Evolutionary conservation across 2,888 invertebrate genomes (phyloP).

Genomic region (Omphaloscelis lunosa): DNA sequence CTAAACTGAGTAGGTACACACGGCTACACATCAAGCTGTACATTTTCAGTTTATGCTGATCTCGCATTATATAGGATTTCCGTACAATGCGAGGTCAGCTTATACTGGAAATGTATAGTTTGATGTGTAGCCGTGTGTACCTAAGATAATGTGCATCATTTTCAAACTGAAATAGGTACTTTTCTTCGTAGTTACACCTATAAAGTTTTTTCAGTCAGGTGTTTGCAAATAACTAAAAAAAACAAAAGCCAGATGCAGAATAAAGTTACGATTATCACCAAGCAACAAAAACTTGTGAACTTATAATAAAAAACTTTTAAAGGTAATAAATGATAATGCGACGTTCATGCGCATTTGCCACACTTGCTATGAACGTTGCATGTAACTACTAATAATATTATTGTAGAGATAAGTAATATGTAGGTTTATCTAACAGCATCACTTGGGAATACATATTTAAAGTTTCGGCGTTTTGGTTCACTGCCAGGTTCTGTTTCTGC

Average conservation of each 20-base stretch:
- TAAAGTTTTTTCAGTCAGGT: not conserved
- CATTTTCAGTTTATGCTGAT: too few relatives aligned
- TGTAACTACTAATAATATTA: not conserved
- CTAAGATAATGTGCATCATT: not conserved
- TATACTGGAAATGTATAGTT: too few relatives aligned
- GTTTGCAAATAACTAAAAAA: not conserved
- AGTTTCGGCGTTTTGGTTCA: not conserved
- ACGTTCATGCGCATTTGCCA: constrained; percentile 1
- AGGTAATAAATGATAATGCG: not conserved
- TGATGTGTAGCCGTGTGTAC: too few relatives aligned
- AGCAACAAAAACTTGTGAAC: constrained; percentile 6
- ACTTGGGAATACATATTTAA: not conserved
- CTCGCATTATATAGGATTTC: too few relatives aligned
- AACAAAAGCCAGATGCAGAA: constrained; percentile 15
- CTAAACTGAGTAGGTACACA: not conserved
- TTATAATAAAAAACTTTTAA: not conserved
- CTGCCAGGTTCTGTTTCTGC: too few relatives aligned
- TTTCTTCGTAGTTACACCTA: not conserved
- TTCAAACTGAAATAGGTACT: not conserved
- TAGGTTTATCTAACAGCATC: too few relatives aligned
- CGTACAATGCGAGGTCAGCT: too few relatives aligned
- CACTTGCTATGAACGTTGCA: not conserved
- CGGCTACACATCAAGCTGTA: too few relatives aligned
- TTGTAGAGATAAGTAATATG: not conserved
- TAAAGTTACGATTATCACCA: constrained; percentile 2